Evolutionary conservation across 2,797 vertebrate species (phyloP).

Genomic region (Intellagama lesueurii): DNA sequence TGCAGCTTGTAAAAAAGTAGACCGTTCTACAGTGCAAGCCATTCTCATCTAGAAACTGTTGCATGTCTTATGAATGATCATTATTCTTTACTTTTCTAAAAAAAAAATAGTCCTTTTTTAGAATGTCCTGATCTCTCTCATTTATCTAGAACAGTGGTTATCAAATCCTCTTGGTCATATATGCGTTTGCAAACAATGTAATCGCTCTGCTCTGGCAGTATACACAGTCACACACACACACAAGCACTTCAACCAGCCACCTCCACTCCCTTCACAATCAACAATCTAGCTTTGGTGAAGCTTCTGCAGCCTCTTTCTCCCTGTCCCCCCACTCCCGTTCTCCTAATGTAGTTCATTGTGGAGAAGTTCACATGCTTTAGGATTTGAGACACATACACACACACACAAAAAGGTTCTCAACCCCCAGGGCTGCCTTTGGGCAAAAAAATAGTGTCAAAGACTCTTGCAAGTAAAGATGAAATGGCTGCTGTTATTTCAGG

Average conservation of each 20-base stretch:
- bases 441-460: too few species aligned
- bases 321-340: too few species aligned
- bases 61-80: neutral
- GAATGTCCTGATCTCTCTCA: neutral
- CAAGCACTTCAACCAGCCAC: neutral
- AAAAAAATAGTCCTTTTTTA: slow-evolving; percentile 7
- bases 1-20: neutral
- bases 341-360: neutral
- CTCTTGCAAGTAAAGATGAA: neutral
- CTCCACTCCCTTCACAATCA: neutral
- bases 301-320: neutral
- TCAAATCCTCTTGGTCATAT: neutral
- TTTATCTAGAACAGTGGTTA: slow-evolving; percentile 12
- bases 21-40: neutral
- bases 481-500: neutral
- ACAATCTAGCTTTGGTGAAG: neutral
- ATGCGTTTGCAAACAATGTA: slow-evolving; percentile 15
- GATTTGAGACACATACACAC: neutral
- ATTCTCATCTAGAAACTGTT: neutral
- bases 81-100: slow-evolving; percentile 7
- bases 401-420: too few species aligned
- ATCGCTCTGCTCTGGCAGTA: neutral
- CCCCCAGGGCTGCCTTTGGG: too few species aligned
- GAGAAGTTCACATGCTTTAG: neutral
- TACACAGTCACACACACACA: neutral